phyloP scores from a whole-genome alignment of 2,888 invertebrate genomes.

The Drosophila subquinaria region DNA sequence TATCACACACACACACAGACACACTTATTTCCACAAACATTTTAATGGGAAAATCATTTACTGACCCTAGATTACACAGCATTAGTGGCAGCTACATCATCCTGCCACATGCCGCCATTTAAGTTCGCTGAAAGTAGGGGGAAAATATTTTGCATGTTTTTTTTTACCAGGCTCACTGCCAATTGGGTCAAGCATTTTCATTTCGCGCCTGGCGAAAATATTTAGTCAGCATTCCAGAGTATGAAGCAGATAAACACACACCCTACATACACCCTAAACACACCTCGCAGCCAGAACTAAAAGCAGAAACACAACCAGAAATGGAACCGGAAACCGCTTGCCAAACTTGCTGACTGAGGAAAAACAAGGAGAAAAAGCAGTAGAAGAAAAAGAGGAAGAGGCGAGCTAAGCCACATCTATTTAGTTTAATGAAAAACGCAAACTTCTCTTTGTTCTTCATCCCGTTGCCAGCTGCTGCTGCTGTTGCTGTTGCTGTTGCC shows the following conservation, averaged over 20 bases:
- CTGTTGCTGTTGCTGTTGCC: constrained; percentile 19
- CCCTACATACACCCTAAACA: not conserved
- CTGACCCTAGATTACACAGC: constrained; percentile 64
- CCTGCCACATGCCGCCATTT: constrained; percentile 7
- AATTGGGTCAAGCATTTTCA: constrained; percentile 79
- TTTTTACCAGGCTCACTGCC: constrained; percentile 40
- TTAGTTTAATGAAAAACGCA: constrained; percentile 77
- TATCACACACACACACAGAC: constrained; percentile 32
- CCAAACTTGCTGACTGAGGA: constrained; percentile 32
- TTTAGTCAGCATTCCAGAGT: constrained; percentile 25
- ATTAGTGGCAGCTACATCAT: constrained; percentile 23
- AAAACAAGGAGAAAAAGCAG: constrained; percentile 9
- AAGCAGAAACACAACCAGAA: constrained; percentile 12
- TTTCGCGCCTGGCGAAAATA: constrained; percentile 69
- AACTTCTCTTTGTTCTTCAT: constrained; percentile 44
- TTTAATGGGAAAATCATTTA: constrained; percentile 72
- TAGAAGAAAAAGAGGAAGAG: not conserved
- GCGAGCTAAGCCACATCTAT: constrained; percentile 53
- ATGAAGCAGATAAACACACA: constrained; percentile 2
- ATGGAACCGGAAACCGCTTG: constrained; percentile 55
- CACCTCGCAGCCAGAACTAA: constrained; percentile 4
- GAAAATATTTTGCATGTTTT: constrained; percentile 73
- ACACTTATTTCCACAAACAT: constrained; percentile 16
- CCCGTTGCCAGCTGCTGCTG: not conserved
- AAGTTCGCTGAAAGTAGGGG: not conserved